These are phyloP conservation scores for Agapostemon virescens DNA, from an alignment of 2,888 invertebrate species.

Conservation along the genomic window DNA sequence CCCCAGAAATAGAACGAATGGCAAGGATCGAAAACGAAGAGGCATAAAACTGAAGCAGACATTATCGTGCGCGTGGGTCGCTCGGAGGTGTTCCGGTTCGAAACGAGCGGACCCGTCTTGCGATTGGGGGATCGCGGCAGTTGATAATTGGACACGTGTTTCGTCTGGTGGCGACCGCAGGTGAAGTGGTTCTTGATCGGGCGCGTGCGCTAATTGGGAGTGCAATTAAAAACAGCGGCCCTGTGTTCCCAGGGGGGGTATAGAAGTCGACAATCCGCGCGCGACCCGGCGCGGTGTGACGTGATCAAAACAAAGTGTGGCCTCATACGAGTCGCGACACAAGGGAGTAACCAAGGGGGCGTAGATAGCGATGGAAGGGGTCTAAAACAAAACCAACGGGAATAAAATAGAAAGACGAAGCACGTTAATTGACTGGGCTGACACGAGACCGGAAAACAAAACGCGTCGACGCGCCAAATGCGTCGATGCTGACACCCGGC, in stretches of 20 bases:
- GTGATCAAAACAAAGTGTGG: slow-evolving; percentile 69
- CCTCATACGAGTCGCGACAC: slow-evolving; percentile 23
- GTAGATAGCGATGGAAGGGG: neutral
- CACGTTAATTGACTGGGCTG: slow-evolving; percentile 66
- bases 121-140: slow-evolving; percentile 50
- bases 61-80: neutral
- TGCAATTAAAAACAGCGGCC: slow-evolving; percentile 77
- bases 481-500: slow-evolving; percentile 61
- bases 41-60: neutral
- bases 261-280: slow-evolving; percentile 46
- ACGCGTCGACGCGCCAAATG: slow-evolving; percentile 62
- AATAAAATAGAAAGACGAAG: slow-evolving; percentile 57
- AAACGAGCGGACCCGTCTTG: slow-evolving; percentile 15
- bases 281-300: slow-evolving; percentile 54
- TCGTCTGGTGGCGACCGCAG: slow-evolving; percentile 58
- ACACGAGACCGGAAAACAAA: slow-evolving; percentile 63
- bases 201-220: slow-evolving; percentile 78
- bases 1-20: neutral
- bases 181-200: slow-evolving; percentile 75
- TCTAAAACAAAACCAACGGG: slow-evolving; percentile 49
- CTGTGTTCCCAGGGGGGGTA: slow-evolving; percentile 45
- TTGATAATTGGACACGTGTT: slow-evolving; percentile 79
- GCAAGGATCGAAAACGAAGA: neutral
- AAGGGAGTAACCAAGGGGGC: slow-evolving; percentile 5
- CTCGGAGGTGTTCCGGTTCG: slow-evolving; percentile 10